phyloP scores from a whole-genome alignment of 2,888 invertebrate genomes.

The Caenorhabditis doughertyi region DNA sequence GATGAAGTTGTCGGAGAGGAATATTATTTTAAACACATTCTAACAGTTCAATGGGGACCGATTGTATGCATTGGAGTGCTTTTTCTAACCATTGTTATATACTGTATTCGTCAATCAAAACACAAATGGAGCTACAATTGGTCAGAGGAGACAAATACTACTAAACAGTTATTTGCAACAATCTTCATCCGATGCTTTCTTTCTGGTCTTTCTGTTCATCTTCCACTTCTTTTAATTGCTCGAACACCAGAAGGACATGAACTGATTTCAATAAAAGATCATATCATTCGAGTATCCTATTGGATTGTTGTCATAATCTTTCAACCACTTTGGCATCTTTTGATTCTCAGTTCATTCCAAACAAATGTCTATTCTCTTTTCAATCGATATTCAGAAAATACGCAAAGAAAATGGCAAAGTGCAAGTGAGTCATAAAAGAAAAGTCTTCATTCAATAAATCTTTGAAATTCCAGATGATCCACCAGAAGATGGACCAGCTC shows the following conservation, averaged over 20 bases:
- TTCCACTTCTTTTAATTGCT: slow-evolving; percentile 66
- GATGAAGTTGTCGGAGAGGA: slow-evolving; percentile 70
- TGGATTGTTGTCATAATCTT: slow-evolving; percentile 67
- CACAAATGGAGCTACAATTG: slow-evolving; percentile 74
- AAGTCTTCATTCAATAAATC: background rate
- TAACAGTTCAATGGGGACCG: slow-evolving; percentile 68
- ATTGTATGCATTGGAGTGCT: slow-evolving; percentile 64
- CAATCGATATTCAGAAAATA: slow-evolving; percentile 71
- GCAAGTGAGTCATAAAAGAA: slow-evolving; percentile 52
- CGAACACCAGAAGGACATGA: slow-evolving; percentile 62
- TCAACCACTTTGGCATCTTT: slow-evolving; percentile 67
- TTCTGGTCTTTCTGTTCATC: slow-evolving; percentile 65
- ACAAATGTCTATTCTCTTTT: slow-evolving; percentile 63
- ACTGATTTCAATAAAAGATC: slow-evolving; percentile 62
- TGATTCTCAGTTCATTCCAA: slow-evolving; percentile 60
- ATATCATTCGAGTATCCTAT: slow-evolving; percentile 64
- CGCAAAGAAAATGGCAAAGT: slow-evolving; percentile 74
- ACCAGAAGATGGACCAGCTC: slow-evolving; percentile 48
- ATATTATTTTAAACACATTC: slow-evolving; percentile 56
- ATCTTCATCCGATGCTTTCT: slow-evolving; percentile 70
- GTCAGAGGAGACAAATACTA: slow-evolving; percentile 65
- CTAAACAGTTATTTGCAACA: slow-evolving; percentile 62
- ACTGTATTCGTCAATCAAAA: slow-evolving; percentile 64
- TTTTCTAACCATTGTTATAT: slow-evolving; percentile 51
- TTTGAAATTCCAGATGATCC: slow-evolving; percentile 61